Conservation (phyloP, 2,113 vertebrate species). For the Orientallactaga bullata region DNA sequence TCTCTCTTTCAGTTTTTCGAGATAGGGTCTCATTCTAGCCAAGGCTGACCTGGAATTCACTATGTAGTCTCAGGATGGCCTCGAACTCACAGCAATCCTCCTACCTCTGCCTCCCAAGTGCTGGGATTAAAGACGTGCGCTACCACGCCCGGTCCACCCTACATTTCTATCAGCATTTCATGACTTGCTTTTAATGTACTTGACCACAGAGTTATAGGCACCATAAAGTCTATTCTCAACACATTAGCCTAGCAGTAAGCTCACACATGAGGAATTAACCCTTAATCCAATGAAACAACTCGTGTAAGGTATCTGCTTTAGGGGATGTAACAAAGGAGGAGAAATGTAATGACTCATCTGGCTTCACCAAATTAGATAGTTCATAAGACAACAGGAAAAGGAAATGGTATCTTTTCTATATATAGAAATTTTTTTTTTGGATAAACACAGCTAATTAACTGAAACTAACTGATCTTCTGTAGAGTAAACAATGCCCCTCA, state of each 20-base stretch:
- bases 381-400: constrained; percentile 12
- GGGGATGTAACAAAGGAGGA: background rate
- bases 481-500: constrained; percentile 41
- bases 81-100: no score
- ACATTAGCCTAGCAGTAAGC: background rate
- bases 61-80: no score
- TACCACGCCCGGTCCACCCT: no score
- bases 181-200: background rate
- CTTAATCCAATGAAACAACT: background rate
- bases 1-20: no score
- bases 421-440: background rate
- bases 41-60: no score
- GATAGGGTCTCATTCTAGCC: no score
- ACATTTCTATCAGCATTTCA: background rate
- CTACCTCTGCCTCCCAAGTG: no score
- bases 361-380: background rate
- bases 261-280: background rate
- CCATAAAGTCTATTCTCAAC: background rate
- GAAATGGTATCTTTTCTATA: constrained; percentile 30
- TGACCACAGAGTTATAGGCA: background rate
- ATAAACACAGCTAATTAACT: constrained; percentile 38
- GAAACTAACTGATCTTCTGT: background rate
- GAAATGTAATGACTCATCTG: constrained; percentile 18
- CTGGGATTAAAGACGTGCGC: no score
- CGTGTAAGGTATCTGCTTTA: background rate